phyloP scores from a whole-genome alignment of 1,140 invertebrate genomes.

The Nephotettix cincticeps region DNA sequence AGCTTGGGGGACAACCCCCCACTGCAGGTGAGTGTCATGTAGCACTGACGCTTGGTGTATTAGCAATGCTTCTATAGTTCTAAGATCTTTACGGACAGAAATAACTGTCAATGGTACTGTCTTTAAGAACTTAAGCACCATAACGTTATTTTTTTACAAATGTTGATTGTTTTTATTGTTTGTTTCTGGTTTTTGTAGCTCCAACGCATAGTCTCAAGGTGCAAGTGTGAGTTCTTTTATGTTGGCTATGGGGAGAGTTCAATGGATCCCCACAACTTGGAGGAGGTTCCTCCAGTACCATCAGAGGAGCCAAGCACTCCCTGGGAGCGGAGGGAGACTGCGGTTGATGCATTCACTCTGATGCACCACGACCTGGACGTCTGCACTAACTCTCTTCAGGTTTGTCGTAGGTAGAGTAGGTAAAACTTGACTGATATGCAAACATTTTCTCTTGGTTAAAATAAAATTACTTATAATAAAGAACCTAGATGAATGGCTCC shows the following conservation, averaged over 20 bases:
- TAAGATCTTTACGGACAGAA: too few relatives aligned
- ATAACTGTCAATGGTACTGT: too few relatives aligned
- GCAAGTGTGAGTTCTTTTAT: conserved; percentile 98
- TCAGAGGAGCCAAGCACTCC: conserved; percentile 60
- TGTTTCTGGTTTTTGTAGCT: conserved; percentile 36
- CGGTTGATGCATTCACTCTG: conserved; percentile 94
- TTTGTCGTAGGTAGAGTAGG: too few relatives aligned
- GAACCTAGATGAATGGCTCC: too few relatives aligned
- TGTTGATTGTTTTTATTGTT: too few relatives aligned
- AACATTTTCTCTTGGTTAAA: too few relatives aligned
- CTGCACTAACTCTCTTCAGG: conserved; percentile 92
- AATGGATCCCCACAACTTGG: conserved; percentile 64
- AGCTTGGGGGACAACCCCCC: conserved; percentile 53
- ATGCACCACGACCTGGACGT: conserved; percentile 98
- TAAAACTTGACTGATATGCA: too few relatives aligned
- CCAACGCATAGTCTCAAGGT: conserved; percentile 65
- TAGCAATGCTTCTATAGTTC: too few relatives aligned
- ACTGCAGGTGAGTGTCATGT: conserved; percentile 51
- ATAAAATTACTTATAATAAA: too few relatives aligned
- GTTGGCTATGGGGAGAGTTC: conserved; percentile 86
- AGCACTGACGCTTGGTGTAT: too few relatives aligned
- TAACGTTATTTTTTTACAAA: too few relatives aligned
- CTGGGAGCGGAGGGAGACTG: conserved; percentile 77
- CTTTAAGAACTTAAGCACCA: too few relatives aligned
- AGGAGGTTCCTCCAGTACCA: conserved; percentile 64